phyloP scores from a whole-genome alignment of 2,888 invertebrate species.

The Dynastes tityus region DNA sequence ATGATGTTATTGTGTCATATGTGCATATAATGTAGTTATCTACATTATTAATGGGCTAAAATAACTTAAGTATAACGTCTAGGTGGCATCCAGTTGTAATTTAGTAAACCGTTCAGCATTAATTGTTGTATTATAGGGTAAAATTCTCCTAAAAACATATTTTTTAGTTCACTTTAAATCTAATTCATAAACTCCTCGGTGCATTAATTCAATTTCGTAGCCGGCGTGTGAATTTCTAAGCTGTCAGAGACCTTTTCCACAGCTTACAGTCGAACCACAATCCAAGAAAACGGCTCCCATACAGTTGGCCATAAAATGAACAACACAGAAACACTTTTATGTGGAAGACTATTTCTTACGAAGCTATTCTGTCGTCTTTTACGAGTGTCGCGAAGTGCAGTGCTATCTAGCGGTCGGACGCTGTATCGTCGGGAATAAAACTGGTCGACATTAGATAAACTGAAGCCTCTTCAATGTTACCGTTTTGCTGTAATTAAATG shows the following conservation, averaged over 20 bases:
- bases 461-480: neutral
- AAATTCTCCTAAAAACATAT: neutral
- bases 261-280: neutral
- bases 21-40: too few relatives aligned
- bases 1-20: too few relatives aligned
- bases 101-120: too few relatives aligned
- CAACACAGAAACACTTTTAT: slow-evolving; percentile 50
- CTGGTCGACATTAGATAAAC: neutral
- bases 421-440: slow-evolving; percentile 16
- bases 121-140: too few relatives aligned
- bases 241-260: neutral
- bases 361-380: slow-evolving; percentile 17
- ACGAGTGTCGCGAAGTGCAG: slow-evolving; percentile 18
- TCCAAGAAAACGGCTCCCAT: slow-evolving; percentile 37
- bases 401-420: slow-evolving; percentile 19
- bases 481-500: neutral
- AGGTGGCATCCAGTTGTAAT: too few relatives aligned
- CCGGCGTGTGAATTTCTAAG: slow-evolving; percentile 19
- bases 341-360: slow-evolving; percentile 34
- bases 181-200: neutral
- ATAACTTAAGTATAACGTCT: too few relatives aligned
- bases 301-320: slow-evolving; percentile 42
- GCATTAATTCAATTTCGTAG: neutral
- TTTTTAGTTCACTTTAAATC: neutral
- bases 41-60: too few relatives aligned